These are phyloP conservation scores for Andinoacara biseriatus DNA, from an alignment of 2,113 vertebrate genomes.

Conservation along the genomic window DNA sequence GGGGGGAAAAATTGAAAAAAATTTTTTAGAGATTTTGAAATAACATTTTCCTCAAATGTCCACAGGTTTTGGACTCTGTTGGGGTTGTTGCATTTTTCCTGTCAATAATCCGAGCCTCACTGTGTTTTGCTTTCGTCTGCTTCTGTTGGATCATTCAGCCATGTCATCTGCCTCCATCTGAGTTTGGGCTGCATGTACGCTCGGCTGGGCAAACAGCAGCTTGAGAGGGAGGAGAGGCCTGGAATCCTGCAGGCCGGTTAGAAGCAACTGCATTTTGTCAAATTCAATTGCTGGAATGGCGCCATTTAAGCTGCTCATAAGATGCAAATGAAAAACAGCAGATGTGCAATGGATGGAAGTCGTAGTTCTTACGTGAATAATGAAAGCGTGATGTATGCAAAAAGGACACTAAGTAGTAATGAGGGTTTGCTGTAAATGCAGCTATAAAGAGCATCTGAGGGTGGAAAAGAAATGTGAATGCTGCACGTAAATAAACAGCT, in stretches of 20 bases:
- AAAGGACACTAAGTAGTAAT: neutral
- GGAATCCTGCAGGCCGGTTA: constrained; percentile 12
- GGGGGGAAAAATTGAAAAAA: neutral
- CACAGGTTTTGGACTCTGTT: constrained; percentile 1
- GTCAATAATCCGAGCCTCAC: constrained; percentile 33
- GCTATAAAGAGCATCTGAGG: neutral
- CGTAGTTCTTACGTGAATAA: neutral
- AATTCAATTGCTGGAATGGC: constrained; percentile 47
- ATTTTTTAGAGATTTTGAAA: constrained; percentile 21
- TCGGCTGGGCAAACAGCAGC: constrained; percentile 61
- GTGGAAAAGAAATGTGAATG: neutral
- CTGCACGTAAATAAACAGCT: constrained; percentile 26
- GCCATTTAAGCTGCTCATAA: constrained; percentile 23
- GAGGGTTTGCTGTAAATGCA: neutral
- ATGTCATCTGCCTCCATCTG: constrained; percentile 55
- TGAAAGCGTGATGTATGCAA: neutral
- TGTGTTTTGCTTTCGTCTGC: constrained; percentile 25
- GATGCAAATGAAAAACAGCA: constrained; percentile 21
- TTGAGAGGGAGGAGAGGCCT: constrained; percentile 52
- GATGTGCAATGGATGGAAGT: neutral
- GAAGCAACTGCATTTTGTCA: constrained; percentile 44
- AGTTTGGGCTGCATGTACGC: constrained; percentile 52
- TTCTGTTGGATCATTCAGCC: constrained; percentile 52
- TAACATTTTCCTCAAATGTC: constrained; percentile 12
- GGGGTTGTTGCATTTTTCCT: constrained; percentile 36